Evolutionary conservation across 2,888 invertebrate species (phyloP), one percentile per base, ranked within the genome.

Genomic region (Dilophus febrilis): DNA sequence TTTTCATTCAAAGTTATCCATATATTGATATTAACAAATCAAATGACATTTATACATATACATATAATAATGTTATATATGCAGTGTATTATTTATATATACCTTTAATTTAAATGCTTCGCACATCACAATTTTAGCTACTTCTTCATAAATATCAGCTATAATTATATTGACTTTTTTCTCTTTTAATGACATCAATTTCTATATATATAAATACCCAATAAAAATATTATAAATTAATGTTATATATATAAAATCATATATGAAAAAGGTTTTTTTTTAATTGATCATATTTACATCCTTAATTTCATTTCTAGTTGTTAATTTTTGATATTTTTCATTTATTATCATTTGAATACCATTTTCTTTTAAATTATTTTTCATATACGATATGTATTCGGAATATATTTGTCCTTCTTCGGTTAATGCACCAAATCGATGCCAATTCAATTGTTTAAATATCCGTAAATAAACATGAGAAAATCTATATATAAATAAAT

Each of bases 341-440:
- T 78, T 81, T 1, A 72, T 68, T 13, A 77, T 68, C 46, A 83
- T 70, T 12, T 64, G 66, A 49, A 81, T 74, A 26, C 70, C 69
- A 44, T 76, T 67, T 16, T 65, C 61, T 47, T 74, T 70, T 19
- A 83, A 61, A 41, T 71, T 60, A 36, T 72, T 71, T 51, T 80
- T 77, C 64, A 83, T 70, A 38, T 72, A 68, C 1, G 77, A 71
- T 43, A 83, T 72, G 50, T 82, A 84, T 49, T 82, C 81, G 0
- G 80, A 77, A 47, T 82, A 80, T 51, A 79, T 80, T 52, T 81
- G 78, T 1, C 80, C 80, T 49, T 80, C 80, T 56, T 86, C 84
- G 0, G 83, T 80, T 14, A 88, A 55, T 0, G 84, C 73, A 1
- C 82, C 82, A 0, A 86, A 68, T 32, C 80, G 67, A 30, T 61